Percentiles rank a stretch among this genome's conserved stretches.
Conservation (phyloP, 1,140 invertebrate genomes). For the Platorchestia sp. region DNA sequence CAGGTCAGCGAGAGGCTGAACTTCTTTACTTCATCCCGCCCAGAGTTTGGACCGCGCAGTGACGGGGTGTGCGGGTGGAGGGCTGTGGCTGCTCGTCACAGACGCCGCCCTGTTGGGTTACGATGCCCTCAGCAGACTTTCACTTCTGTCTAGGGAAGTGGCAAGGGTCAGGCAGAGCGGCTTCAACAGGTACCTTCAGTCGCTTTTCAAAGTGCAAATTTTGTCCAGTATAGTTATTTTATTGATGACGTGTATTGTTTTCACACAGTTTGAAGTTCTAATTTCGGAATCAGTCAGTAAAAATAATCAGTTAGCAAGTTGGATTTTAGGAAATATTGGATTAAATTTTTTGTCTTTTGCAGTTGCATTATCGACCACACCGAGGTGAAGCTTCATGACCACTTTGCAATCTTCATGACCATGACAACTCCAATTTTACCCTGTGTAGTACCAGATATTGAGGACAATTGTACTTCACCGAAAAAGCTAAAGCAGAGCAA, state of each 20-base stretch:
- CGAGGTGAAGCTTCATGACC: conserved; percentile 61
- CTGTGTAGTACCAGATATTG: background rate
- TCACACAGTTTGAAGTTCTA: background rate
- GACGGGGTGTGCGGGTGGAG: conserved; percentile 59
- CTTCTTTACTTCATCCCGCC: background rate
- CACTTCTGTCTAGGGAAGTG: conserved; percentile 58
- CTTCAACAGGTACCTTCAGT: conserved; percentile 59
- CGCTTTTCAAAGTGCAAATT: background rate
- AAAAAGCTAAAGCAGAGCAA: background rate
- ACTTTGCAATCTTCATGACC: conserved; percentile 61
- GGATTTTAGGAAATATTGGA: background rate
- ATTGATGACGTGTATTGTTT: background rate
- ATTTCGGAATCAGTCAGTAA: background rate
- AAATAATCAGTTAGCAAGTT: background rate
- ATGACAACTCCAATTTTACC: conserved; percentile 1
- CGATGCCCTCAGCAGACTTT: conserved; percentile 43
- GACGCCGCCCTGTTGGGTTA: conserved; percentile 52
- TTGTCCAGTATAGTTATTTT: background rate
- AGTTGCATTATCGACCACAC: conserved; percentile 61
- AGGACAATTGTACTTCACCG: background rate
- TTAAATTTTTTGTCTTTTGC: background rate
- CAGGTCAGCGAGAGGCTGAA: background rate
- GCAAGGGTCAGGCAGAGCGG: conserved; percentile 57
- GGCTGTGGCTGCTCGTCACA: conserved; percentile 61
- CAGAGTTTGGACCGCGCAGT: conserved; percentile 61